phyloP scores from a whole-genome alignment of 2,113 vertebrate genomes.

The Parus major region DNA sequence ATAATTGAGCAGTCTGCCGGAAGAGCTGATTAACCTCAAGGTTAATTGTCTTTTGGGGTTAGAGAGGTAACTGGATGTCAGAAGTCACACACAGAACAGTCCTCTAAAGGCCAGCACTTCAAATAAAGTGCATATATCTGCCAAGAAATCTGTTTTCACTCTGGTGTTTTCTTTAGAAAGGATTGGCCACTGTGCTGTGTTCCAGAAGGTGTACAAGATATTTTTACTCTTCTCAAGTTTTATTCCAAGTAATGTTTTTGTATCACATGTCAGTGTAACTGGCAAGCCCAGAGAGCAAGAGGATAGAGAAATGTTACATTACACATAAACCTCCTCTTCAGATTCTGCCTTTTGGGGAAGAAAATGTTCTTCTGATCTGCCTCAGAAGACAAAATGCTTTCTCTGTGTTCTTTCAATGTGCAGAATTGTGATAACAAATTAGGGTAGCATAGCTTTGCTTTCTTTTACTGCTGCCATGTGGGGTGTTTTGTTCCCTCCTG shows the following conservation, averaged over 20 bases:
- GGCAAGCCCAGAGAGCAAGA: background rate
- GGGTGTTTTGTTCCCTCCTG: background rate
- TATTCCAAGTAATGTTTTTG: background rate
- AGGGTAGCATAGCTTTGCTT: background rate
- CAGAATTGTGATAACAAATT: background rate
- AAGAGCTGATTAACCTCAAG: background rate
- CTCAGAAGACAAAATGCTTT: background rate
- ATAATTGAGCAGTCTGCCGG: background rate
- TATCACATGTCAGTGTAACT: background rate
- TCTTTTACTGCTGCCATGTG: background rate
- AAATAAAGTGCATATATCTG: background rate
- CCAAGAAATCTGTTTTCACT: background rate
- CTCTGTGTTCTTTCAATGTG: background rate
- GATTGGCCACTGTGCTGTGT: background rate
- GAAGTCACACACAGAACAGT: background rate
- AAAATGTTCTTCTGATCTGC: background rate
- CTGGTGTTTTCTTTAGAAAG: background rate
- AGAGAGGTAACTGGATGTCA: background rate
- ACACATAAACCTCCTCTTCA: background rate
- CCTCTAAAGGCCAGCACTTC: background rate
- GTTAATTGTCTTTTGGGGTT: background rate
- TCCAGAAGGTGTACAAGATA: background rate
- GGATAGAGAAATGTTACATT: background rate
- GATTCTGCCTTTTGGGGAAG: background rate
- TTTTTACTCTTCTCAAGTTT: slow-evolving; percentile 1